phyloP scores from a whole-genome alignment of 2,888 invertebrate genomes.

The Macrophya annulata region DNA sequence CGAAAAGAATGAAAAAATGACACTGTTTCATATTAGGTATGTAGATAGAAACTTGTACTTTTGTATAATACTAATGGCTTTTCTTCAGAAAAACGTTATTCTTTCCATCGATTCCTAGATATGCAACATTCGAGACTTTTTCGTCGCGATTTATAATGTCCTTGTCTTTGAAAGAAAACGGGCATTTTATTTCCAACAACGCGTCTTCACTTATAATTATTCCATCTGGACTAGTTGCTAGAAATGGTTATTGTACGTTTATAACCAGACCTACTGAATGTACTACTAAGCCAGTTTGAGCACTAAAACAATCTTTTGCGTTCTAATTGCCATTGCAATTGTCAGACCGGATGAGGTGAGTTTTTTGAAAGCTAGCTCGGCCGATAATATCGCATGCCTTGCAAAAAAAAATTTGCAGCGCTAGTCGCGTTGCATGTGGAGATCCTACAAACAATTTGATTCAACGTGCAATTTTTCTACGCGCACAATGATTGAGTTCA shows the following conservation, averaged over 20 bases:
- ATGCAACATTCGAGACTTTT: not conserved
- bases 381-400: too few relatives aligned
- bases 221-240: constrained; percentile 59
- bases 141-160: constrained; percentile 6
- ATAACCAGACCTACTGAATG: constrained; percentile 48
- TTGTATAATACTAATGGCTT: constrained; percentile 45
- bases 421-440: too few relatives aligned
- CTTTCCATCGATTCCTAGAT: not conserved
- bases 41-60: constrained; percentile 22
- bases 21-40: constrained; percentile 31
- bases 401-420: too few relatives aligned
- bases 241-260: constrained; percentile 55
- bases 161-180: constrained; percentile 29
- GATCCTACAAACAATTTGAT: constrained; percentile 52
- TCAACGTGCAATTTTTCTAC: constrained; percentile 55
- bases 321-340: too few relatives aligned
- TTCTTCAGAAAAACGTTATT: not conserved
- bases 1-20: constrained; percentile 9
- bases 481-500: not conserved
- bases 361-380: too few relatives aligned
- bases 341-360: too few relatives aligned
- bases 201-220: constrained; percentile 47
- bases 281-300: not conserved
- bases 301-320: constrained; percentile 15
- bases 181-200: constrained; percentile 20